Base-by-base conservation (phyloP, 2,113 vertebrate species). In the Promerops cafer region DNA sequence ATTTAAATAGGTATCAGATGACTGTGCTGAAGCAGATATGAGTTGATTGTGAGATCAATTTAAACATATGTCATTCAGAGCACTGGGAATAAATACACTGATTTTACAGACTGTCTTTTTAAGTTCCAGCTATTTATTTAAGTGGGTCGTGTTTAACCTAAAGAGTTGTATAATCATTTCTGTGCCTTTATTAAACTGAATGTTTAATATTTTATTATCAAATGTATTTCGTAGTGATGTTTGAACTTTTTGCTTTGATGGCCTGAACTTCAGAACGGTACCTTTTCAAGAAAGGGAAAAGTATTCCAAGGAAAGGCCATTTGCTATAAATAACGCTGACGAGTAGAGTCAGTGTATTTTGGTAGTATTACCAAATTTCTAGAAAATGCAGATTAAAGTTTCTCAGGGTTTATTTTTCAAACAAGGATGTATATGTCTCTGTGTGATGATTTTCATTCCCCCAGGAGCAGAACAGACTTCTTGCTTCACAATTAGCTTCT, bases 161-260 rank as follows among this genome's bases (percentile, higher is more conserved):
- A 40, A 11, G 94, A 94, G 90, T 97, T 97, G 97, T 92, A 91
- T 97, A 97, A 98, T 97, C 2, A 82, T 86, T 94, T 88, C 60
- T 89, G 26, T 95, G 94, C 56, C 89, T 97, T 97, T 96, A 87
- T 97, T 97, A 95, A n/a, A n/a, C 83, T 63, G 82, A 97, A 96
- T 84, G 37, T 44, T 97, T 92, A 91, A 95, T 91, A 92, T 97
- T 97, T 98, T 95, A 96, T 96, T 74, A 96, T 96, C 93, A 96
- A 97, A 97, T 31, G 47, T 96, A 97, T 97, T 98, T 98, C 69
- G 53, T 95, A 95, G 76, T 70, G 86, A 81, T 96, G 87, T 97
- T 93, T 98, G 96, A 98, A 97, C 85, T 94, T 97, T 97, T 95
- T 92, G 50, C 92, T 97, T 96, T 98, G 95, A 97, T 95, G 79